These are phyloP conservation scores for Microcebus lehilahytsara DNA, from an alignment of 2,113 vertebrate species.

Conservation along the genomic window DNA sequence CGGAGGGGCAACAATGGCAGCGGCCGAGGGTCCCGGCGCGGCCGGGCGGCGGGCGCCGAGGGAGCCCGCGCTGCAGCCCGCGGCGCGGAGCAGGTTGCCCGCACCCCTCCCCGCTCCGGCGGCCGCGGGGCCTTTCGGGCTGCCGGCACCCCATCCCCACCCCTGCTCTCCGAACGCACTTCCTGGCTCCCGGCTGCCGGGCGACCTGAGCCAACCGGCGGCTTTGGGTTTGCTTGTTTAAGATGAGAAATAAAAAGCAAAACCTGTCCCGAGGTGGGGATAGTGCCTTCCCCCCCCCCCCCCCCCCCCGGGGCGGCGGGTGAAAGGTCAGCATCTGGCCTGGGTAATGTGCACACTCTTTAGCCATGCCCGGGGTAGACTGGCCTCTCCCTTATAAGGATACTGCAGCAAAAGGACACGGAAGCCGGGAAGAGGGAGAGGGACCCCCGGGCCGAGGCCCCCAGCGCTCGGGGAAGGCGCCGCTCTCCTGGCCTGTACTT, in stretches of 20 bases:
- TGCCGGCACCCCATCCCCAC: background rate
- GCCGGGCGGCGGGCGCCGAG: background rate
- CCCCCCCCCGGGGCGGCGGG: background rate
- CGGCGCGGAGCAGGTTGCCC: conserved; percentile 36
- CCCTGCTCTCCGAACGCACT: background rate
- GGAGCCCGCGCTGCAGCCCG: background rate
- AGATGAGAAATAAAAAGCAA: conserved; percentile 60
- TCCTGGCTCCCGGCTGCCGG: conserved; percentile 42
- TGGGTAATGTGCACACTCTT: background rate
- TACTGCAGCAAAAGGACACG: background rate
- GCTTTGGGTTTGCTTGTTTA: conserved; percentile 37
- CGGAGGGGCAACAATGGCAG: conserved; percentile 57
- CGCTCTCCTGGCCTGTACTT: conserved; percentile 7
- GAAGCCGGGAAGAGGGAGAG: conserved; percentile 14
- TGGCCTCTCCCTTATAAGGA: conserved; percentile 68
- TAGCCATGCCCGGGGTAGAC: background rate
- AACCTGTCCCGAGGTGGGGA: conserved; percentile 25
- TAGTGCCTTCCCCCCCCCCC: background rate
- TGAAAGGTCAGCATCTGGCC: conserved; percentile 55
- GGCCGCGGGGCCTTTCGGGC: background rate
- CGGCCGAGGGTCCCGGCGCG: background rate
- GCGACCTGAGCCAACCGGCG: conserved; percentile 2
- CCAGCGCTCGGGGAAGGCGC: background rate
- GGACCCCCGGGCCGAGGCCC: conserved; percentile 34
- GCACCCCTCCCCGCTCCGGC: background rate